Percentiles rank a stretch among this genome's conserved stretches.
These are phyloP conservation scores for Tinamus major DNA, from an alignment of 2,797 vertebrate species.

Conservation along the genomic window DNA sequence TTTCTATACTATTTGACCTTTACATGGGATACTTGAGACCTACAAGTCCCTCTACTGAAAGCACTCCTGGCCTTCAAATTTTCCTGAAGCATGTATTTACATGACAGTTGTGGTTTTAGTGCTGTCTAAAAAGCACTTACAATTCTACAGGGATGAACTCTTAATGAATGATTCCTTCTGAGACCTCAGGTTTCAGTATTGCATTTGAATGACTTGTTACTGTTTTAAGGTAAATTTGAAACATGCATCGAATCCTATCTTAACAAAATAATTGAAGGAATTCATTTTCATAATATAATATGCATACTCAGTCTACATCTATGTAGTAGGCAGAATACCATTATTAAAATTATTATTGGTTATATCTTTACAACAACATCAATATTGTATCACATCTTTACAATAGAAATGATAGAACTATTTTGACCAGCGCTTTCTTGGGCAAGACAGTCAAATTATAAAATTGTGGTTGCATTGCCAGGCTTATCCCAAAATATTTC, in stretches of 20 bases:
- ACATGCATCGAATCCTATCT: neutral
- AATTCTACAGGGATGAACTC: neutral
- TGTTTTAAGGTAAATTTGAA: neutral
- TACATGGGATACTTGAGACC: conserved; percentile 10
- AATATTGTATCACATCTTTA: neutral
- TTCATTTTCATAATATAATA: neutral
- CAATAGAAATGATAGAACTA: neutral
- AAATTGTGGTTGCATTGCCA: neutral
- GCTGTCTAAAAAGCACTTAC: conserved; percentile 21
- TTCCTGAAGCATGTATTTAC: conserved; percentile 42
- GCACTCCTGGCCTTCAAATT: neutral
- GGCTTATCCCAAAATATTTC: neutral
- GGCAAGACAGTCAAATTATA: neutral
- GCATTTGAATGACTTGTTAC: conserved; percentile 19
- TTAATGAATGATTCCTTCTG: conserved; percentile 17
- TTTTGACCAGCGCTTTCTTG: neutral
- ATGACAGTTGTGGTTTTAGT: conserved; percentile 41
- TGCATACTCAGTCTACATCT: neutral
- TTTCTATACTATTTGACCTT: conserved; percentile 49
- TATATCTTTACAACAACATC: neutral
- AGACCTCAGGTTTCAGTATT: neutral
- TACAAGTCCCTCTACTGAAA: conserved; percentile 1
- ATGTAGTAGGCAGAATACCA: neutral
- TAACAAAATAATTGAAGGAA: neutral
- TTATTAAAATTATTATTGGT: neutral